These are phyloP conservation scores for Panopea generosa DNA, from an alignment of 2,888 invertebrate genomes.

Conservation along the genomic window DNA sequence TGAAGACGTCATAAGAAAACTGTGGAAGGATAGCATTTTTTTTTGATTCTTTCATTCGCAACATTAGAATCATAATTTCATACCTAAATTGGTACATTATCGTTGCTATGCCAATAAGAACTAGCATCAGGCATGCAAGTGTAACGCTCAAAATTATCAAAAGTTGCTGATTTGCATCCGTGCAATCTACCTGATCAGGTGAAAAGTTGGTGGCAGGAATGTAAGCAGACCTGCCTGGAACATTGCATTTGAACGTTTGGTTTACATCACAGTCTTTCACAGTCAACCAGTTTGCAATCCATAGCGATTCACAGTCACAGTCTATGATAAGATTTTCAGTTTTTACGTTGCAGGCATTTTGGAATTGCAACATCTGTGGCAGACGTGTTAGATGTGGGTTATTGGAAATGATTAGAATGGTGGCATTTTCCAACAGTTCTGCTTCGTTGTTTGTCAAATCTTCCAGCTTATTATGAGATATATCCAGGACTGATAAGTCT, in stretches of 20 bases:
- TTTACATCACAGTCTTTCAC: conserved; percentile 11
- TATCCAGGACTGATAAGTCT: conserved; percentile 20
- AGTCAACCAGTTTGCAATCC: conserved; percentile 36
- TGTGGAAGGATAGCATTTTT: not conserved
- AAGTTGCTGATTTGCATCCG: no score
- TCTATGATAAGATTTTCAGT: conserved; percentile 14
- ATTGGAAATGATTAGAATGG: conserved; percentile 29
- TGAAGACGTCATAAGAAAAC: conserved; percentile 28
- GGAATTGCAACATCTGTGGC: conserved; percentile 33
- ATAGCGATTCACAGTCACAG: conserved; percentile 30
- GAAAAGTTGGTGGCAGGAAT: conserved; percentile 10
- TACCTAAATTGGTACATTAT: conserved; percentile 14
- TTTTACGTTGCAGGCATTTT: conserved; percentile 24
- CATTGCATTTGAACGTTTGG: conserved; percentile 24
- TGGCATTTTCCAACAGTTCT: conserved; percentile 29
- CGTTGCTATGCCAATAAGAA: conserved; percentile 9
- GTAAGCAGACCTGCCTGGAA: conserved; percentile 20
- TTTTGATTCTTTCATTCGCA: conserved; percentile 5
- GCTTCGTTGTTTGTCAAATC: conserved; percentile 10
- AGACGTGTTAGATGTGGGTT: conserved; percentile 25
- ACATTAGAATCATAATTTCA: conserved; percentile 30
- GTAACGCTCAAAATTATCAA: no score
- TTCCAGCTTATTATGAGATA: conserved; percentile 27
- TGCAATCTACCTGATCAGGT: not conserved
- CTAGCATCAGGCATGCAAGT: conserved; percentile 1